Evolutionary conservation across 1,140 invertebrate species (phyloP).

Genomic region (Catajapyx aquilonaris): DNA sequence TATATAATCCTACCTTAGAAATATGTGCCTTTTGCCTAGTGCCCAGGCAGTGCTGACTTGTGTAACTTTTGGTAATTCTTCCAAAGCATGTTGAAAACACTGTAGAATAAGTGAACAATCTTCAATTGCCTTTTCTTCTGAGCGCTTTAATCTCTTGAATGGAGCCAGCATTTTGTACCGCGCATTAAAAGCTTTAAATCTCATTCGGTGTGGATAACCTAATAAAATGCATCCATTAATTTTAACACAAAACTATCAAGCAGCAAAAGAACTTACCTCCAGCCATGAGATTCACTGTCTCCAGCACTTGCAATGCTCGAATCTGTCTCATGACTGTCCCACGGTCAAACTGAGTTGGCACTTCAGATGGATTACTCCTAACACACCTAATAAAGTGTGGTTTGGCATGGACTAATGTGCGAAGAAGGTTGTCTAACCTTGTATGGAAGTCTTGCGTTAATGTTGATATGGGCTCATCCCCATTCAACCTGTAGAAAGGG

Average conservation of each 20-base stretch:
- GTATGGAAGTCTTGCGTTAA: constrained; percentile 89
- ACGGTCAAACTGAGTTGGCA: constrained; percentile 41
- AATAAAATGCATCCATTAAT: constrained; percentile 6
- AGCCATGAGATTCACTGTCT: constrained; percentile 88
- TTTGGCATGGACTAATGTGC: constrained; percentile 74
- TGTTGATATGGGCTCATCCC: constrained; percentile 70
- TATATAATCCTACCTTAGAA: constrained; percentile 47
- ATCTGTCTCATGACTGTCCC: constrained; percentile 63
- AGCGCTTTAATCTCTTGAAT: constrained; percentile 43
- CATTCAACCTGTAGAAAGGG: constrained; percentile 38
- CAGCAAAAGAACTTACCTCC: constrained; percentile 26
- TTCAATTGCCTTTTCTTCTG: constrained; percentile 59
- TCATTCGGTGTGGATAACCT: constrained; percentile 82
- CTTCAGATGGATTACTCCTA: constrained; percentile 59
- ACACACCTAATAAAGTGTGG: constrained; percentile 87
- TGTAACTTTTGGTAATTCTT: constrained; percentile 15
- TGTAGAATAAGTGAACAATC: constrained; percentile 59
- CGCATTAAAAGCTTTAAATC: constrained; percentile 79
- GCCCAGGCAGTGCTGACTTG: constrained; percentile 53
- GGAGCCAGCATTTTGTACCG: constrained; percentile 63
- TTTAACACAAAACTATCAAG: not conserved
- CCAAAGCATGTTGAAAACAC: constrained; percentile 24
- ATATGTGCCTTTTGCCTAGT: constrained; percentile 79
- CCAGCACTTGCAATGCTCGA: constrained; percentile 72
- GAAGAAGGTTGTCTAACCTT: constrained; percentile 68